Conservation (phyloP, 2,888 invertebrate species). For the Hydroisotoma schaefferi region DNA sequence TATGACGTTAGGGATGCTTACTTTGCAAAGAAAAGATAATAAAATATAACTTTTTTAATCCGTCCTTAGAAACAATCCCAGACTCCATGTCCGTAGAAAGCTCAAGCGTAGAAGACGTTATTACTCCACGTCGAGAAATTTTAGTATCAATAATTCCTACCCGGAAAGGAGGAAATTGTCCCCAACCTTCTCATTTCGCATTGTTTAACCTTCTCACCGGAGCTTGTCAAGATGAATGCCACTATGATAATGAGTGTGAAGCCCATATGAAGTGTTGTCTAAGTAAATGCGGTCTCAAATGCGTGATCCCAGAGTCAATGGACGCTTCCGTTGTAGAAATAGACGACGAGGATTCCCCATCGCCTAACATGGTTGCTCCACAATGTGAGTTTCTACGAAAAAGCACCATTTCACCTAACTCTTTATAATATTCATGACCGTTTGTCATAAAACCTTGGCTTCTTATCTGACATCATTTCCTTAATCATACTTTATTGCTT, state of each 20-base stretch:
- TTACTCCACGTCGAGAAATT: conserved; percentile 29
- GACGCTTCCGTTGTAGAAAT: conserved; percentile 5
- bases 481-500: neutral
- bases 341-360: neutral
- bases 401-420: too few relatives aligned
- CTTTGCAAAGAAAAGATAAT: neutral
- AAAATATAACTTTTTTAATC: neutral
- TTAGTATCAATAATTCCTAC: conserved; percentile 43
- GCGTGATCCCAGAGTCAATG: conserved; percentile 31
- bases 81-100: conserved; percentile 22
- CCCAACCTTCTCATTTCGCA: conserved; percentile 44
- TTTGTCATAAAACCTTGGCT: too few relatives aligned
- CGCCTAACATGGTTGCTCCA: neutral
- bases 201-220: conserved; percentile 46
- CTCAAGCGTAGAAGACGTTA: conserved; percentile 14
- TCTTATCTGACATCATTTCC: neutral
- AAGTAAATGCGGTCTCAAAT: conserved; percentile 47
- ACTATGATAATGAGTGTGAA: conserved; percentile 48
- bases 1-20: neutral
- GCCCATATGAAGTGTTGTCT: conserved; percentile 48
- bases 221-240: conserved; percentile 47
- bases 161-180: conserved; percentile 46
- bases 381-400: too few relatives aligned
- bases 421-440: too few relatives aligned
- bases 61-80: conserved; percentile 11